phyloP scores from a whole-genome alignment of 2,797 vertebrate species.

The Adrianichthys oophorus region DNA sequence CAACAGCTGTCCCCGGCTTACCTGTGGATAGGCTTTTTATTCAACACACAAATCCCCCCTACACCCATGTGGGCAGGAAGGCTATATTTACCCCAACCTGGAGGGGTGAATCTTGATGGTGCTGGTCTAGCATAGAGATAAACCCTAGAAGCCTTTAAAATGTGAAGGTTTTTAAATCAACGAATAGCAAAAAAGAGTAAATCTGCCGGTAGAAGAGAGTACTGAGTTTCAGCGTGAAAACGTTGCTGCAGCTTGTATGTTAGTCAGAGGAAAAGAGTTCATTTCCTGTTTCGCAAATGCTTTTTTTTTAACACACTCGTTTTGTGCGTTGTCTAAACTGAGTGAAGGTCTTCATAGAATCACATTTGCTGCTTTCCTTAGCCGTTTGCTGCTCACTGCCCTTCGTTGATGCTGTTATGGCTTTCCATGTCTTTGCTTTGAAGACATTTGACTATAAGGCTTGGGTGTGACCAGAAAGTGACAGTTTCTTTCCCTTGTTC shows the following conservation, averaged over 20 bases:
- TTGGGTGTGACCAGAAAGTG: slow-evolving; percentile 61
- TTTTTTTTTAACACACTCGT: slow-evolving; percentile 55
- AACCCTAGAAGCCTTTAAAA: slow-evolving; percentile 1
- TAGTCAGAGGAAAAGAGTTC: slow-evolving; percentile 59
- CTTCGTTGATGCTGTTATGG: slow-evolving; percentile 13
- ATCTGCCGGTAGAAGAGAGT: slow-evolving; percentile 56
- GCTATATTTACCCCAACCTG: slow-evolving; percentile 36
- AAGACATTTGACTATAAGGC: slow-evolving; percentile 30
- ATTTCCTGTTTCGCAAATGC: slow-evolving; percentile 70
- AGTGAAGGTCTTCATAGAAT: slow-evolving; percentile 16
- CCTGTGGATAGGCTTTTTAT: slow-evolving; percentile 65
- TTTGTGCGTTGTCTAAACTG: slow-evolving; percentile 29
- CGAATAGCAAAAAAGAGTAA: too few species aligned
- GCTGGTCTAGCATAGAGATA: neutral
- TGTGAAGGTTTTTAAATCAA: too few species aligned
- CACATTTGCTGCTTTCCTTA: slow-evolving; percentile 3
- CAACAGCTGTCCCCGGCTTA: slow-evolving; percentile 82
- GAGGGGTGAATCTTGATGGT: slow-evolving; percentile 13
- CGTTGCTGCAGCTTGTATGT: slow-evolving; percentile 24
- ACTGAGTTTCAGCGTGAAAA: slow-evolving; percentile 28
- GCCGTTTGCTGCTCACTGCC: slow-evolving; percentile 7
- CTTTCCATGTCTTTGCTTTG: slow-evolving; percentile 35
- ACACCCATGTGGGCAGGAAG: slow-evolving; percentile 55
- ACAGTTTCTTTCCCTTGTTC: slow-evolving; percentile 59
- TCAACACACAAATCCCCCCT: slow-evolving; percentile 67